A percentile compares a stretch with the other conserved stretches of the same genome.
Conservation (phyloP, 2,113 vertebrate species). For the Pseudois nayaur region DNA sequence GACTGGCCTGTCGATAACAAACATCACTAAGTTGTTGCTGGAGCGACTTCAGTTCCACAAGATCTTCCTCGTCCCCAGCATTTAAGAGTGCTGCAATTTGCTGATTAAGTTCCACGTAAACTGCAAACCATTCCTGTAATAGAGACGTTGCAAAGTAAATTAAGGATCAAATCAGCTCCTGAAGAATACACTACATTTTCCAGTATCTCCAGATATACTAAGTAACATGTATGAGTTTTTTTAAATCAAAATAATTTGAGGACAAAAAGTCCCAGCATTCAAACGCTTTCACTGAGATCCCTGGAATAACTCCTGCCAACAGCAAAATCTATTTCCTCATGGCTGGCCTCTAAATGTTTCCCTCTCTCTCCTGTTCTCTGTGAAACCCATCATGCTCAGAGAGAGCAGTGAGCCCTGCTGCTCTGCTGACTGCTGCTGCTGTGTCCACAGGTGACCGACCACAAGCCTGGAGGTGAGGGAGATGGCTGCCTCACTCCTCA, state of each 20-base stretch:
- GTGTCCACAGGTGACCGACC: neutral
- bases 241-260: neutral
- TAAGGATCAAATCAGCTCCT: conserved; percentile 3
- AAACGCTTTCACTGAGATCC: neutral
- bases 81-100: conserved; percentile 95
- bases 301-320: neutral
- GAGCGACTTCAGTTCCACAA: conserved; percentile 91
- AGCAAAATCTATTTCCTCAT: neutral
- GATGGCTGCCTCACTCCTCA: neutral
- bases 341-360: neutral
- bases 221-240: neutral
- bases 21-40: conserved; percentile 99
- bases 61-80: conserved; percentile 94
- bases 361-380: neutral
- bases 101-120: conserved; percentile 99
- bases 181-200: neutral
- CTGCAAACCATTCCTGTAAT: conserved; percentile 97
- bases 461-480: neutral
- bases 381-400: neutral
- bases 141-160: neutral
- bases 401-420: neutral
- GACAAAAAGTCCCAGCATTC: neutral
- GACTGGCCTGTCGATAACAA: conserved; percentile 97
- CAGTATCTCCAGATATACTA: conserved; percentile 10
- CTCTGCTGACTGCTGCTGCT: neutral